Percentiles rank a stretch among this genome's conserved stretches.
These are phyloP conservation scores for Gortyna flavago DNA, from an alignment of 2,888 invertebrate species.

Conservation along the genomic window DNA sequence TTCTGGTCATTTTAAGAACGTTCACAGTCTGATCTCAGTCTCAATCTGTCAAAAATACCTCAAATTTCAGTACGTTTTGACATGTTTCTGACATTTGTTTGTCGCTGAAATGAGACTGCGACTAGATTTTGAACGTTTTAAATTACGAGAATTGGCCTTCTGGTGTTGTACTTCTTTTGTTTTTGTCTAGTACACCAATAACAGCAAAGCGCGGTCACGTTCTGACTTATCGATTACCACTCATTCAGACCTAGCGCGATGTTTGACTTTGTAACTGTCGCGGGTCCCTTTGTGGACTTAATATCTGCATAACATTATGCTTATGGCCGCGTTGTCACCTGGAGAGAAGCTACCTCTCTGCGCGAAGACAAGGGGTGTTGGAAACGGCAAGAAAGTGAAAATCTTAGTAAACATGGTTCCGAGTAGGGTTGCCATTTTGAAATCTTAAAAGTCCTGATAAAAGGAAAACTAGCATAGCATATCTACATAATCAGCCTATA, in stretches of 20 bases:
- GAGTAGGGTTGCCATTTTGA: background rate
- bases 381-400: background rate
- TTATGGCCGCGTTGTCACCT: background rate
- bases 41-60: too few relatives aligned
- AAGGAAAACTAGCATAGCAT: too few relatives aligned
- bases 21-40: too few relatives aligned
- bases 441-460: background rate
- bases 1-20: too few relatives aligned
- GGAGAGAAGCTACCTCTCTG: background rate
- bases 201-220: constrained; percentile 47
- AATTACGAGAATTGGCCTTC: too few relatives aligned
- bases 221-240: constrained; percentile 50
- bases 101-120: too few relatives aligned
- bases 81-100: too few relatives aligned
- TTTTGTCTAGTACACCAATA: background rate
- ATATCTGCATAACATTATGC: constrained; percentile 12
- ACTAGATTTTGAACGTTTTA: too few relatives aligned
- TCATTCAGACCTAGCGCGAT: constrained; percentile 32
- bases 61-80: too few relatives aligned
- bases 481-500: too few relatives aligned
- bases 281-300: constrained; percentile 4
- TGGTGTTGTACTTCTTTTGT: constrained; percentile 32
- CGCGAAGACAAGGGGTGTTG: background rate
- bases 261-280: constrained; percentile 48
- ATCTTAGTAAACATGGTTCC: background rate